These are phyloP conservation scores for Acleris cristana DNA, from an alignment of 2,888 invertebrate species.

Conservation along the genomic window DNA sequence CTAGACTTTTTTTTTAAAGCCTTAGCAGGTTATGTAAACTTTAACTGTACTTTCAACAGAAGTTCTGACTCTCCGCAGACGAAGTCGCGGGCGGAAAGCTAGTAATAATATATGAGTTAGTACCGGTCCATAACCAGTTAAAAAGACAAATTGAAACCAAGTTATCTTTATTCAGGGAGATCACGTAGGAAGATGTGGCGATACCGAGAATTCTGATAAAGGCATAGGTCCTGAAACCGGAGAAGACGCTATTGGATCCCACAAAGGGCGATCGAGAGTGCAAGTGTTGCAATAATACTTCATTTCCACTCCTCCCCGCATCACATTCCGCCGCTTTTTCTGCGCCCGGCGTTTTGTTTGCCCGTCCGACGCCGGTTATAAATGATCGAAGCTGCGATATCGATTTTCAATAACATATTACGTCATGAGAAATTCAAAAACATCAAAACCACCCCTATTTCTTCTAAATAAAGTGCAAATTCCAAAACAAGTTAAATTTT, in stretches of 20 bases:
- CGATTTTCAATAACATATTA: slow-evolving; percentile 60
- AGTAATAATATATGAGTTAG: too few species aligned
- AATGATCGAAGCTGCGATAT: slow-evolving; percentile 81
- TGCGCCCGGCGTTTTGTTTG: slow-evolving; percentile 68
- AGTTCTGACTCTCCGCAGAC: too few species aligned
- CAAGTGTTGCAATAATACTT: slow-evolving; percentile 83
- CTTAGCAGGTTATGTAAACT: too few species aligned
- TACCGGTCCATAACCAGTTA: too few species aligned
- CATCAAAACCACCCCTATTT: slow-evolving; percentile 44
- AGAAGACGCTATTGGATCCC: slow-evolving; percentile 54
- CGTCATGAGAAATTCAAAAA: slow-evolving; percentile 42
- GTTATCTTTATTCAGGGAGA: not conserved
- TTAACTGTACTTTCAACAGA: too few species aligned
- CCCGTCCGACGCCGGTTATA: slow-evolving; percentile 78
- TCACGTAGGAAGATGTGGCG: slow-evolving; percentile 9
- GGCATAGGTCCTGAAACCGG: slow-evolving; percentile 25
- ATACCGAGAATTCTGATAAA: slow-evolving; percentile 28
- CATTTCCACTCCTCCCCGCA: slow-evolving; percentile 72
- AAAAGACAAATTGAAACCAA: too few species aligned
- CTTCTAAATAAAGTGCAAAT: slow-evolving; percentile 12
- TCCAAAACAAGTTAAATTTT: not conserved
- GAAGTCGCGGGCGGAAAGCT: too few species aligned
- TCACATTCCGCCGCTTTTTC: slow-evolving; percentile 73
- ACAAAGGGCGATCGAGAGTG: slow-evolving; percentile 75
- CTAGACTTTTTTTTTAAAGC: too few species aligned